Evolutionary conservation across 2,797 vertebrate species (phyloP).

Genomic region (Sebastes paucispinis): DNA sequence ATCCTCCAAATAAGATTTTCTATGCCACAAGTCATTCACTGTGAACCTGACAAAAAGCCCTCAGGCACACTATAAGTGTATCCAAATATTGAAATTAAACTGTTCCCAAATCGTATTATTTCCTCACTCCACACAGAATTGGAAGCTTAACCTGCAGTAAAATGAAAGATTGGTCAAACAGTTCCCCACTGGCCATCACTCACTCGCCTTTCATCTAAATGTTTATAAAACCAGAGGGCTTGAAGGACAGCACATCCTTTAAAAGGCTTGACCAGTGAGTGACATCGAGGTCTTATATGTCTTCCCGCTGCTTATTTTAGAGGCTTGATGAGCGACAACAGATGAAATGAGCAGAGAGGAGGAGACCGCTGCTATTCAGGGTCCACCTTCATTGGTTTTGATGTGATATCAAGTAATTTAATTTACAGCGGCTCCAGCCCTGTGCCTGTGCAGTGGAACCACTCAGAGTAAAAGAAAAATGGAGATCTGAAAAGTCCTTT

Average conservation of each 20-base stretch:
- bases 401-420: slow-evolving; percentile 71
- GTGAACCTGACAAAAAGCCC: background rate
- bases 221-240: slow-evolving; percentile 22
- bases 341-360: slow-evolving; percentile 12
- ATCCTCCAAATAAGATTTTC: background rate
- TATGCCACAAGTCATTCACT: background rate
- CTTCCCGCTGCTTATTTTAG: slow-evolving; percentile 24
- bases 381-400: slow-evolving; percentile 61
- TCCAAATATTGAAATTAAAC: slow-evolving; percentile 13
- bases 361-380: slow-evolving; percentile 23
- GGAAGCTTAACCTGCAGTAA: background rate
- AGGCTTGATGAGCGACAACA: slow-evolving; percentile 41
- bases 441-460: slow-evolving; percentile 52
- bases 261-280: slow-evolving; percentile 8
- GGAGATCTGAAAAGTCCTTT: slow-evolving; percentile 73
- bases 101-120: slow-evolving; percentile 16
- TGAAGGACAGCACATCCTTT: slow-evolving; percentile 39
- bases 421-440: slow-evolving; percentile 59
- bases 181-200: slow-evolving; percentile 6
- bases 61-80: background rate
- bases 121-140: background rate
- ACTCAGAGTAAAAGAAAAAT: slow-evolving; percentile 67
- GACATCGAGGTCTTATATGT: slow-evolving; percentile 43
- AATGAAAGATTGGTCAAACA: slow-evolving; percentile 25
- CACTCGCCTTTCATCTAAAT: slow-evolving; percentile 29